Evolutionary conservation across 2,888 invertebrate genomes (phyloP), one percentile per base, ranked within the genome.

Genomic region (Harpagoxenus sublaevis): DNA sequence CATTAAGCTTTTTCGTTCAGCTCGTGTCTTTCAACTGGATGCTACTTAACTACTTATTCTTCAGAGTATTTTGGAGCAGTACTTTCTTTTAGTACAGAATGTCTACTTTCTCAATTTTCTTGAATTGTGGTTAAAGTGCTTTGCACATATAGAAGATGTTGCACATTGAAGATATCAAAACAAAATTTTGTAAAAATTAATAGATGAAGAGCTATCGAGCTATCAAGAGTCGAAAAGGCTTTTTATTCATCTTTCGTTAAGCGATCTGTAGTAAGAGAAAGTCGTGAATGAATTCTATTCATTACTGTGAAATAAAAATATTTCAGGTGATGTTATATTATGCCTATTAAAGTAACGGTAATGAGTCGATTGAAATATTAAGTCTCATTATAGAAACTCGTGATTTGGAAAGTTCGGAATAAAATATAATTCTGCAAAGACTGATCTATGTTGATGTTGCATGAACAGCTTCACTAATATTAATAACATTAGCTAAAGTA

Each of bases 1-100:
- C 79, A 48, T 73, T 81, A 81, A 81, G 18, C 51, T 48, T 48
- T 8, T 68, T 31, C 78, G 42, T 68, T 68, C 68, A 68, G 18
- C 31, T 68, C 70, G 55, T 35, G 45, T 45, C 57, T 57, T 65
- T 57, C 57, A 55, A 28, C 15, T 57, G 31, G 35, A 28, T 55
- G 42, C 55, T 23, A n/a, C 18, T 62, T 42, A 42, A 31, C 55
- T 23, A n/a, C 18, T 62, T 42, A 42, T 9, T 18, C 31, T 35
- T 23, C 10, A 23, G n/a, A 66, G 3, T 48, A 66, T 77, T 77
- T 77, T 55, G 55, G 77, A 68, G 78, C 53, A 65, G 18, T 18
- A 57, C n/a, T 55, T 66, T 51, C 31, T 55, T 78, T 31, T 6
- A 8, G 2, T 35, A 6, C 10, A 35, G 6, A 10, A 12, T 12